These are phyloP conservation scores for Chromis chromis DNA, from an alignment of 2,797 vertebrate species.

Conservation along the genomic window DNA sequence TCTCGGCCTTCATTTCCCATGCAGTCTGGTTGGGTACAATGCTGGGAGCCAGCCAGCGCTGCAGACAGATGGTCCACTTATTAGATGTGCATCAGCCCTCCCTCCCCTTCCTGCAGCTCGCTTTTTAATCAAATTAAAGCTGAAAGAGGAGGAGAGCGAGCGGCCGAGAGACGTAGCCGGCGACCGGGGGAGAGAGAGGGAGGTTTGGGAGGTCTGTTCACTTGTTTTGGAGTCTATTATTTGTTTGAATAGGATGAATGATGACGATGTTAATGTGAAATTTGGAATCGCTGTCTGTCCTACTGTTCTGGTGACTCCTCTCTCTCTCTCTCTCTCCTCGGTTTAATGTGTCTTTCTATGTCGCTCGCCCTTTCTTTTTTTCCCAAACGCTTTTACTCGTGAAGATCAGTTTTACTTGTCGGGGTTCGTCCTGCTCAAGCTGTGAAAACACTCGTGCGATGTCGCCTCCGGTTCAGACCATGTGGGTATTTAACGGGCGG, in stretches of 20 bases:
- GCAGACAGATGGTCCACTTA: constrained; percentile 98
- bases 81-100: constrained; percentile 96
- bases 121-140: constrained; percentile 99
- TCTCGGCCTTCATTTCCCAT: constrained; percentile 70
- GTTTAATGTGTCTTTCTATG: neutral
- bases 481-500: too few species aligned
- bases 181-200: constrained; percentile 15
- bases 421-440: neutral
- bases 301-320: constrained; percentile 22
- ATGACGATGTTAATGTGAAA: constrained; percentile 73
- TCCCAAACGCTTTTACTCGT: neutral
- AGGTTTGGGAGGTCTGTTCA: constrained; percentile 60
- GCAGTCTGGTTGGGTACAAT: constrained; percentile 90
- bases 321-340: neutral
- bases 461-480: too few species aligned
- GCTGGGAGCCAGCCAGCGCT: constrained; percentile 95
- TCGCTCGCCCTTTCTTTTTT: neutral
- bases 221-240: constrained; percentile 76
- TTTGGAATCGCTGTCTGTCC: constrained; percentile 54
- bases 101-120: constrained; percentile 96
- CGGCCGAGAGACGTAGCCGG: constrained; percentile 4
- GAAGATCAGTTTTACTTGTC: neutral
- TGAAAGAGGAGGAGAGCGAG: constrained; percentile 83
- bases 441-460: constrained; percentile 6
- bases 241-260: constrained; percentile 75